Percentiles rank a stretch among this genome's conserved stretches.
Evolutionary conservation across 1,140 invertebrate genomes (phyloP).

Genomic region (Calephelis virginiensis): DNA sequence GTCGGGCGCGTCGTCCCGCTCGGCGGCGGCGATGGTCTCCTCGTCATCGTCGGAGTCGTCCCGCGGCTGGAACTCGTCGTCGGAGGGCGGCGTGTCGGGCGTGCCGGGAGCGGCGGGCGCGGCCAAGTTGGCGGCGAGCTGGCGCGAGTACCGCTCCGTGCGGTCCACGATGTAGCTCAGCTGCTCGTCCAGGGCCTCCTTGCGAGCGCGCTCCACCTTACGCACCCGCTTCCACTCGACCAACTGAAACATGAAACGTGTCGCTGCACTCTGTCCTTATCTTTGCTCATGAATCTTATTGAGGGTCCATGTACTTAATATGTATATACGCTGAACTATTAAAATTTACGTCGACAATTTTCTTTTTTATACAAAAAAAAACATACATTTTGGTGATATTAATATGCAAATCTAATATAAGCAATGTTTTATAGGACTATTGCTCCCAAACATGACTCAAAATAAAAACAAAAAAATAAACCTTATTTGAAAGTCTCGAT

Average conservation of each 20-base stretch:
- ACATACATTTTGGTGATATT: no score
- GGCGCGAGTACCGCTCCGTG: constrained; percentile 97
- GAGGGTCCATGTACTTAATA: no score
- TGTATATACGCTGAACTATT: no score
- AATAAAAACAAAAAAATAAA: no score
- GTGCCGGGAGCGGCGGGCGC: constrained; percentile 21
- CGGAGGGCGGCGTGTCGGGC: constrained; percentile 47
- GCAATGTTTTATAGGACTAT: no score
- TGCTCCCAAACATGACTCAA: no score
- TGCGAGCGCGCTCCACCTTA: constrained; percentile 95
- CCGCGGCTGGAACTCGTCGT: constrained; percentile 62
- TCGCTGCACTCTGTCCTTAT: background rate
- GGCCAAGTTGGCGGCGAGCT: constrained; percentile 83
- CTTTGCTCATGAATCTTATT: background rate
- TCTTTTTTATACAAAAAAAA: no score
- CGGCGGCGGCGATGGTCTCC: constrained; percentile 96
- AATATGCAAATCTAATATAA: no score
- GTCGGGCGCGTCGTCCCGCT: constrained; percentile 84
- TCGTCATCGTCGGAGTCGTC: constrained; percentile 91
- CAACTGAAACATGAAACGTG: constrained; percentile 78
- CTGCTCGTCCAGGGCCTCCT: constrained; percentile 97
- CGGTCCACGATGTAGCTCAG: constrained; percentile 99
- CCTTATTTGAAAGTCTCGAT: no score
- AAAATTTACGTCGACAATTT: no score
- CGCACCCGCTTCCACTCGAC: constrained; percentile 97